Base-by-base conservation (phyloP, 2,113 vertebrate species). In the Trogon melanurus region DNA sequence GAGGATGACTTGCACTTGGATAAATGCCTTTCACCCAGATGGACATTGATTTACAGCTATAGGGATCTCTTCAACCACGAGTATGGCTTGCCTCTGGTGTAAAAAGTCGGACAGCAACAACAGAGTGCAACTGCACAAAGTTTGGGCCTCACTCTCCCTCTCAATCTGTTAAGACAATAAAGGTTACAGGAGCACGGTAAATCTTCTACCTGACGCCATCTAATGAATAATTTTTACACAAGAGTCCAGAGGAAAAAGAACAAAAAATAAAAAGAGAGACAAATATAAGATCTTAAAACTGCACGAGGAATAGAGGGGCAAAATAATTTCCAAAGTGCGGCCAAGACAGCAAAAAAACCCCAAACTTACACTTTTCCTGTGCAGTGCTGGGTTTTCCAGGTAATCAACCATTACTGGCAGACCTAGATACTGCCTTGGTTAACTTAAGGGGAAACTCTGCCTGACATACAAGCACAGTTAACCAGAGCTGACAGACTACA, bases 1-100 rank as follows among this genome's bases (percentile, higher is more conserved):
- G 67, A 95, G 70, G 72, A 95, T 93, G 90, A 96, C 81, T 93
- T 87, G 94, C 92, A 88, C 41, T 92, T 94, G 76, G 50, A 89
- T 6, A 90, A 92, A 91, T 79, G 62, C 57, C 79, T 83, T 73
- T 66, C 67, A 72, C 48, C 44, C 71, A 92, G 51, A 47, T 34
- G 73, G 76, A 60, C 11, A 84, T 34, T 62, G 70, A 86, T 61
- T 75, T 91, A 67, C 34, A 90, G 86, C 50, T 69, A 16, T 1
- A 71, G 29, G 15, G 85, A 32, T 45, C 65, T 72, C 69, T 76
- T 64, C 87, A 41, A 5, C 41, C 91, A 53, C 0, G 6, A 56
- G 48, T 1, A 58, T 3, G 18, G 21, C 57, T 71, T 36, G 51
- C 38, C 56, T 62, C 85, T 70, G 34, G 47, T 45, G 51, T 23